Conservation (phyloP, 2,797 vertebrate genomes). For the Oophaga sylvatica region DNA sequence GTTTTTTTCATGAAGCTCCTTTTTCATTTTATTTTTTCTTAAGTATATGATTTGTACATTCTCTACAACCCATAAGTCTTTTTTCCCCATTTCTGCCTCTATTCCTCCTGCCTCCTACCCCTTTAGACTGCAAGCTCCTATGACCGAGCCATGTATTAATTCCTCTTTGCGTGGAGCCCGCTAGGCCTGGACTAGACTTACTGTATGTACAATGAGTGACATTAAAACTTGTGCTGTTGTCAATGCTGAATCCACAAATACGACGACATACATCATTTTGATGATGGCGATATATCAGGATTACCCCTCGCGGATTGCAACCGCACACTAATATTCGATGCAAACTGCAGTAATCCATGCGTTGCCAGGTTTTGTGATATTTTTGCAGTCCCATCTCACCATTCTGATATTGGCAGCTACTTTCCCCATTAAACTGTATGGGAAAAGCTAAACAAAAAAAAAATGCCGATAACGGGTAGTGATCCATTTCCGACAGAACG, state of each 20-base stretch:
- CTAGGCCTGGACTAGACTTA: not conserved
- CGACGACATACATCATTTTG: conserved; percentile 29
- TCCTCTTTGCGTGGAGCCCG: not conserved
- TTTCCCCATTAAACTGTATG: not conserved
- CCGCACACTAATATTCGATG: not conserved
- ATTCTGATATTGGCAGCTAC: not conserved
- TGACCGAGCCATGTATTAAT: not conserved
- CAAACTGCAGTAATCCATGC: not conserved
- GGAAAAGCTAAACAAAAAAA: not conserved
- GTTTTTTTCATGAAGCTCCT: not conserved
- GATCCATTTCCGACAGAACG: not conserved
- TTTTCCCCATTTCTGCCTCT: not conserved
- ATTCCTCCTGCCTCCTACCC: not conserved
- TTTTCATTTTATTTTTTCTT: not conserved
- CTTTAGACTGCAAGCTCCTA: conserved; percentile 15
- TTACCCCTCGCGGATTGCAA: not conserved
- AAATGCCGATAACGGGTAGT: not conserved
- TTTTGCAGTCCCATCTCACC: not conserved
- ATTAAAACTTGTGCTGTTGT: not conserved
- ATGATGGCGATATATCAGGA: conserved; percentile 16
- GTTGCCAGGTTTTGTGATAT: not conserved
- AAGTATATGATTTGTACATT: not conserved
- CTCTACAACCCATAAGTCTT: not conserved
- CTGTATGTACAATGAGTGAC: not conserved
- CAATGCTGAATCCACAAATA: conserved; percentile 24